These are phyloP conservation scores for Galagoides demidoff DNA, from an alignment of 2,797 vertebrate genomes.

Conservation along the genomic window DNA sequence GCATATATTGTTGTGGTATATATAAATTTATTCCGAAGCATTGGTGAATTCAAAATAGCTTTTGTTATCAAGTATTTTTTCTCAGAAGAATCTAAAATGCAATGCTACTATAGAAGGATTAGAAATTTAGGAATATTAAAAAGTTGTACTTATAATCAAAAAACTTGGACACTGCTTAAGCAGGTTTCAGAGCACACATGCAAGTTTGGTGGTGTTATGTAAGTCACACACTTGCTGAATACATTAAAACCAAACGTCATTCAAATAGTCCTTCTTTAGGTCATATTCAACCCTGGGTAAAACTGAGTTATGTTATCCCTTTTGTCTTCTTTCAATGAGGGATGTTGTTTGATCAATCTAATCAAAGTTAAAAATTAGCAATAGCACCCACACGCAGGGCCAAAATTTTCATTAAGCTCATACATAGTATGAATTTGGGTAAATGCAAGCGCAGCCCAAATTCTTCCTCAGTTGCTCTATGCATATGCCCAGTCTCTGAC, in stretches of 20 bases:
- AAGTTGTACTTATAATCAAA: background rate
- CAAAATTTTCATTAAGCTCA: background rate
- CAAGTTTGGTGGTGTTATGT: background rate
- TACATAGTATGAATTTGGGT: background rate
- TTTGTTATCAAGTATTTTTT: conserved; percentile 58
- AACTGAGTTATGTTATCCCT: background rate
- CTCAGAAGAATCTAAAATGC: conserved; percentile 32
- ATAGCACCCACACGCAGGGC: background rate
- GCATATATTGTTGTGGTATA: conserved; percentile 6
- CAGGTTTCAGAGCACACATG: background rate
- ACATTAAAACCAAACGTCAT: background rate
- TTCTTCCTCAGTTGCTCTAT: no score
- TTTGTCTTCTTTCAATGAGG: background rate
- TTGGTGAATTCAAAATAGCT: conserved; percentile 44
- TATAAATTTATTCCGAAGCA: conserved; percentile 19
- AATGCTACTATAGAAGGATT: background rate
- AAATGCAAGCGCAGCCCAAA: background rate
- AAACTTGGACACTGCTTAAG: conserved; percentile 25
- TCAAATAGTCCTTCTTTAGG: background rate
- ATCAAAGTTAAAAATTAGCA: background rate
- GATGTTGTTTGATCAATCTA: background rate
- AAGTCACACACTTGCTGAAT: background rate
- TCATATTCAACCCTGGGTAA: background rate
- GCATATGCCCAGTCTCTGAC: background rate
- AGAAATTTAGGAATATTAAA: background rate